A percentile compares a stretch with the other conserved stretches of the same genome.
Conservation (phyloP, 2,113 vertebrate genomes). For the Leuciscus idus region DNA sequence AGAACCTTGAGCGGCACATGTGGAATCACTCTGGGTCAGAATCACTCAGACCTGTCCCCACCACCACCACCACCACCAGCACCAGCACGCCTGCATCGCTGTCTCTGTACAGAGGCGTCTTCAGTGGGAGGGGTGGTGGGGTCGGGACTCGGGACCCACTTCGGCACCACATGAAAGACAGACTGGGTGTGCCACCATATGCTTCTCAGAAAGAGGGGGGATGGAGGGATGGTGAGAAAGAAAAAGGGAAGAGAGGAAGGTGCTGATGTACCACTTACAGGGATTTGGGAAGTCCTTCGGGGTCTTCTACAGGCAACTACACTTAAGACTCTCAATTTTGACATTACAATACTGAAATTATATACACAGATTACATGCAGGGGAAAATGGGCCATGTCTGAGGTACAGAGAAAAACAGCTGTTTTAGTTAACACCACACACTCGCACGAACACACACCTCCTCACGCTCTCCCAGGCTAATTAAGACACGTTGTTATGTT, state of each 20-base stretch:
- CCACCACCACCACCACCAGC: neutral
- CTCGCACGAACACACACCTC: neutral
- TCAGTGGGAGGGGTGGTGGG: neutral
- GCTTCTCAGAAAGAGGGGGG: conserved; percentile 40
- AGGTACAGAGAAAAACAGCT: conserved; percentile 34
- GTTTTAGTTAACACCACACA: conserved; percentile 28
- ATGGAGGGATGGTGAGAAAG: conserved; percentile 28
- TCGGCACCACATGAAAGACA: conserved; percentile 51
- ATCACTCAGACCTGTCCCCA: conserved; percentile 29
- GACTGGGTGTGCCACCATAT: conserved; percentile 55
- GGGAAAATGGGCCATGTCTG: neutral
- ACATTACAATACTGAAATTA: too few relatives aligned
- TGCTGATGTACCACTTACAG: conserved; percentile 25
- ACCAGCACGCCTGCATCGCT: neutral
- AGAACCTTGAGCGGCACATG: neutral
- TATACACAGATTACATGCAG: too few relatives aligned
- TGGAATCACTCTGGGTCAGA: conserved; percentile 20
- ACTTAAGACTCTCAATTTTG: too few relatives aligned
- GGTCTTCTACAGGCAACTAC: neutral
- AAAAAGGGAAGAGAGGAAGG: conserved; percentile 29
- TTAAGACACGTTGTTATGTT: conserved; percentile 70
- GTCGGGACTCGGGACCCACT: neutral
- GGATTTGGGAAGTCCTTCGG: neutral
- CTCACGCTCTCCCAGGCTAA: conserved; percentile 58
- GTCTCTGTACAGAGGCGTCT: conserved; percentile 35